Base-by-base conservation (phyloP, 37 sponge, comb jelly and placozoan genomes). In the Theonella swinhoei region DNA sequence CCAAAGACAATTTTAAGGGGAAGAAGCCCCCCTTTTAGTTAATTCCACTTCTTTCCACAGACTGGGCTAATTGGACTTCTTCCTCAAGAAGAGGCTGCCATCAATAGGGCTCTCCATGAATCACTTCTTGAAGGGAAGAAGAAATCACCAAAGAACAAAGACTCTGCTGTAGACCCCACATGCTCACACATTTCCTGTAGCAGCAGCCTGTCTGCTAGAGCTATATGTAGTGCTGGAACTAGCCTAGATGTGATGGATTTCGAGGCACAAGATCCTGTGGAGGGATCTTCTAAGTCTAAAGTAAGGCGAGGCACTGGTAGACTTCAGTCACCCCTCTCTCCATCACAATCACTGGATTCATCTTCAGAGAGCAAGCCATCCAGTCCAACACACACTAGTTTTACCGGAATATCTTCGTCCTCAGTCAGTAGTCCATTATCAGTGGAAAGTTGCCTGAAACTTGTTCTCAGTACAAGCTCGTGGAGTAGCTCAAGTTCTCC, bases 21-120 rank as follows among this genome's bases (percentile, higher is more conserved):
- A n/a, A n/a, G n/a, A n/a, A n/a, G n/a, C n/a, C n/a, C n/a, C n/a
- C n/a, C n/a, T n/a, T n/a, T n/a, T n/a, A n/a, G n/a, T n/a, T n/a
- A n/a, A n/a, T n/a, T n/a, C n/a, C n/a, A n/a, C n/a, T n/a, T n/a
- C n/a, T n/a, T n/a, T n/a, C n/a, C n/a, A n/a, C 54, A 70, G 30
- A 33, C 35, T 32, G 85, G 72, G 20, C 33, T 76, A 14, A 70
- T 67, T 7, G 85, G 85, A 29, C 35, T 85, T 1, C 77, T 77
- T 4, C 85, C 77, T 37, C 8, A 30, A 0, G 85, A 85, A 54
- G 77, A 85, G 28, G 61, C 61, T 4, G 85, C 85, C 39, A 23
- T 85, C 5, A 68, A 24, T 17, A 67, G 61, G 32, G 85, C 85
- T 23, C 70, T 85, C 0, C 22, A 37, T 19, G 85, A 75, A 24